Evolutionary conservation across 2,797 vertebrate genomes (phyloP).

Genomic region (Enteromius mattozi): DNA sequence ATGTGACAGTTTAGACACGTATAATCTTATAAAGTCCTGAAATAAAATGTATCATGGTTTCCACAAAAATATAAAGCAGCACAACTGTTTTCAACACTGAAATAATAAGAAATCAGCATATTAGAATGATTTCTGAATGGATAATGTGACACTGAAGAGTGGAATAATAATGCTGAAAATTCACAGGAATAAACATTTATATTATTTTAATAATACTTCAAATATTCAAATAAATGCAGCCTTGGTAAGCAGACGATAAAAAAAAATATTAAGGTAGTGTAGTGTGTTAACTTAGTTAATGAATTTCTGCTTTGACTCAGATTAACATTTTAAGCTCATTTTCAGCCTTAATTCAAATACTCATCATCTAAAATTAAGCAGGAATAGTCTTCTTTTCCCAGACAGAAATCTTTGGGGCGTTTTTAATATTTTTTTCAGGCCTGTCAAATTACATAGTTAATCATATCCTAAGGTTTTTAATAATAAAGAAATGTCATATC

Average conservation of each 20-base stretch:
- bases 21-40: not conserved
- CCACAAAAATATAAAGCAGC: not conserved
- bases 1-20: not conserved
- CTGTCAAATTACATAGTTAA: not conserved
- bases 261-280: too few relatives aligned
- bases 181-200: not conserved
- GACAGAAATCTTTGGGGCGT: not conserved
- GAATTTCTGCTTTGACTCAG: not conserved
- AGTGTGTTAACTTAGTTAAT: not conserved
- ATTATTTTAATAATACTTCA: not conserved
- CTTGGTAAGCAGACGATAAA: not conserved
- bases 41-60: not conserved
- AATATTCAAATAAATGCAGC: not conserved
- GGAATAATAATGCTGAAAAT: not conserved
- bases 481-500: conserved; percentile 4
- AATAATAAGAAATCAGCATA: not conserved
- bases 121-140: not conserved
- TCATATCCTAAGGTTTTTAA: not conserved
- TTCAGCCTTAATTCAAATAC: not conserved
- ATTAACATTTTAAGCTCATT: not conserved
- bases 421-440: conserved; percentile 9
- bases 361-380: not conserved
- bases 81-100: not conserved
- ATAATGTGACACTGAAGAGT: not conserved
- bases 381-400: not conserved